Base-by-base conservation (phyloP, 2,797 vertebrate species). In the Numenius phaeopus region DNA sequence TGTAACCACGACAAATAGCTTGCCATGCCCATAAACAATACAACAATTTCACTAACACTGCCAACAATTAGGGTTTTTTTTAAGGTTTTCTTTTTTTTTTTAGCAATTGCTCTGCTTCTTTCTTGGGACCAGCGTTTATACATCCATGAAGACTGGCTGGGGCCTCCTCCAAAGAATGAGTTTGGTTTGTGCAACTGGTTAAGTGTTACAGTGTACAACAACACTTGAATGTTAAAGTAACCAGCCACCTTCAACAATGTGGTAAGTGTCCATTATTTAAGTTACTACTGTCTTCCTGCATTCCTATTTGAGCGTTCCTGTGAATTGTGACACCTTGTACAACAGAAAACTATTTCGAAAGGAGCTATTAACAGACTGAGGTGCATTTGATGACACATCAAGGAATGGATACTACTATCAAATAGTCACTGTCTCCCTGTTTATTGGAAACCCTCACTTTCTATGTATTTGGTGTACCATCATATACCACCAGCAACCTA, bases 191-290 rank as follows among this genome's bases (percentile, higher is more conserved):
- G 44, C 32, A 55, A 32, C 1, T 30, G 7, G 2, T 32, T 32
- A 50, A 67, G 27, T 72, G 14, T 49, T 42, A 64, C 1, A 59
- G 62, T 15, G 50, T 7, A 52, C 50, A 29, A 29, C 9, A 52
- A 52, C 5, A 20, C 6, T 39, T 46, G 22, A 57, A 37, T 2
- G 9, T 11, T 47, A 37, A 89, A 76, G 27, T 69, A 80, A 77
- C 37, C 44, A 83, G 32, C 10, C 44, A 82, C 27, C 49, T 54
- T 71, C 57, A 84, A 26, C 8, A 78, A 30, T 0, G 0, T 3
- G 13, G 6, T 19, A 77, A 24, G 8, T 32, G 21, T 29, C 39
- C 24, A 20, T 64, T 57, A 78, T 29, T 90, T 30, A 52, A 52
- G 17, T 39, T 34, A 81, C 21, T 44, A 9, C 18, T 62, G 72